Conservation (phyloP, 2,888 invertebrate species). For the Polyommatus iphigenia region DNA sequence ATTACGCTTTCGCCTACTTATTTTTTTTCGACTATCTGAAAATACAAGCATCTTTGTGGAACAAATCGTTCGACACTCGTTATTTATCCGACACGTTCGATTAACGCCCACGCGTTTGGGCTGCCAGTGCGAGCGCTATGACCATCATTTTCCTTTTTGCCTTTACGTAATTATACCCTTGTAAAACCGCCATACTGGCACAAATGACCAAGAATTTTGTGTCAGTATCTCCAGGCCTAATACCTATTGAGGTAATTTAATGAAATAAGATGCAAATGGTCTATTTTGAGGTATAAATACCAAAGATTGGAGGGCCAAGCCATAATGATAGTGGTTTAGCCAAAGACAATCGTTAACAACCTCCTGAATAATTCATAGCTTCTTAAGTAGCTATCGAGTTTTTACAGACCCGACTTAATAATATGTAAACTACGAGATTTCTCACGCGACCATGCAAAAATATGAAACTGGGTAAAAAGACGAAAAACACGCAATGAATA, state of each 20-base stretch:
- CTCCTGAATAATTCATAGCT: conserved; percentile 30
- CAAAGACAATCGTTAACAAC: conserved; percentile 27
- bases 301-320: neutral
- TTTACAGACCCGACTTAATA: conserved; percentile 47
- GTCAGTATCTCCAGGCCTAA: no score
- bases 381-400: conserved; percentile 32
- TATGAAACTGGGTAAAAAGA: conserved; percentile 39
- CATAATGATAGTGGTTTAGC: neutral
- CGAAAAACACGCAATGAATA: conserved; percentile 54
- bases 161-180: no score
- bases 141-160: no score
- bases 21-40: no score
- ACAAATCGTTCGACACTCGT: no score
- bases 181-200: no score
- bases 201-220: no score
- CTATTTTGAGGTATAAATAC: neutral
- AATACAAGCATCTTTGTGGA: no score
- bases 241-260: neutral
- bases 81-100: no score
- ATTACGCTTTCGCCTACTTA: no score
- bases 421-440: conserved; percentile 55
- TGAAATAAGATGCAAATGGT: neutral
- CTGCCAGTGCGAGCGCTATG: no score
- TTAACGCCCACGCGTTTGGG: no score
- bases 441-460: conserved; percentile 62